Evolutionary conservation across 2,888 invertebrate genomes (phyloP).

Genomic region (Nephrotoma flavescens): DNA sequence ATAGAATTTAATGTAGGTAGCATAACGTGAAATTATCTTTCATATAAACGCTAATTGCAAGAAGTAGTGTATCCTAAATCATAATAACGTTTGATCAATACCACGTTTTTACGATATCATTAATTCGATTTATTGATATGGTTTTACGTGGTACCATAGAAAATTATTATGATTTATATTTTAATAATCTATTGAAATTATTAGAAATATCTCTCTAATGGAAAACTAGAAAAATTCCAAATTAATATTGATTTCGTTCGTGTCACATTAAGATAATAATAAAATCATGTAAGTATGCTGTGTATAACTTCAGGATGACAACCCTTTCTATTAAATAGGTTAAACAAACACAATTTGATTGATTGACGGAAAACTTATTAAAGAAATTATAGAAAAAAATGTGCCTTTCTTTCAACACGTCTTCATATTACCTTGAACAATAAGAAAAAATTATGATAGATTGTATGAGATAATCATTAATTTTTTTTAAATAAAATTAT

Average conservation of each 20-base stretch:
- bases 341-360: background rate
- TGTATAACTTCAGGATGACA: background rate
- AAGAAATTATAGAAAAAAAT: background rate
- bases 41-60: background rate
- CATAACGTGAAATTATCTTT: background rate
- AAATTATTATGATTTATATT: background rate
- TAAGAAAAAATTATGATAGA: background rate
- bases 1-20: too few species aligned
- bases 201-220: background rate
- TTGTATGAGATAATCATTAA: background rate
- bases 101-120: background rate
- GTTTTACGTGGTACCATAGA: background rate
- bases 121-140: background rate
- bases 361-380: background rate
- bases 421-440: background rate
- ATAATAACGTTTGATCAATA: background rate
- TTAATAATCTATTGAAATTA: background rate
- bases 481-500: background rate
- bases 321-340: background rate
- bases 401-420: background rate
- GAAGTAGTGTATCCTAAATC: background rate
- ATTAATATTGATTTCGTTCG: background rate
- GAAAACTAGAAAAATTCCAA: background rate
- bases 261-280: background rate
- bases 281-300: too few species aligned